A percentile compares a stretch with the other conserved stretches of the same genome.
These are phyloP conservation scores for Aporrectodea caliginosa DNA, from an alignment of 1,140 invertebrate genomes.

Conservation along the genomic window DNA sequence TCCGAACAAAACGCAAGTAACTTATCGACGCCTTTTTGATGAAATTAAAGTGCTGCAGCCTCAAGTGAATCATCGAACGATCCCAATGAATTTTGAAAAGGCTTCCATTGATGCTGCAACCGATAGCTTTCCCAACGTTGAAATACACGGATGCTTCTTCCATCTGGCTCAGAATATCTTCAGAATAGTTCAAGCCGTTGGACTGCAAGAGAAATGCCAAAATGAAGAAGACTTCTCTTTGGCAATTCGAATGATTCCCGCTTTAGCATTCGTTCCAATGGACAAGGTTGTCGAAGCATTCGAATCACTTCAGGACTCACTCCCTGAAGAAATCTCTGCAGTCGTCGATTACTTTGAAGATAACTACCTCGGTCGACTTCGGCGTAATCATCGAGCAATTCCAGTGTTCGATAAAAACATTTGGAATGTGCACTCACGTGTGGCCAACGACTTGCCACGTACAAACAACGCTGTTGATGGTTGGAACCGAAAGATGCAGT, in stretches of 20 bases:
- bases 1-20: too few relatives aligned
- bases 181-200: neutral
- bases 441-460: too few relatives aligned
- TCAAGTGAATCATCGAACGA: too few relatives aligned
- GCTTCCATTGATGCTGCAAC: neutral
- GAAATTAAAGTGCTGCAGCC: too few relatives aligned
- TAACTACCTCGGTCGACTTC: neutral
- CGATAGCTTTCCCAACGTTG: neutral
- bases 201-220: neutral
- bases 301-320: neutral
- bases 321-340: neutral
- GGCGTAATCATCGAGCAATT: too few relatives aligned
- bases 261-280: neutral
- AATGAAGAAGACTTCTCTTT: neutral
- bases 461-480: too few relatives aligned
- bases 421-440: too few relatives aligned
- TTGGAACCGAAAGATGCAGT: too few relatives aligned
- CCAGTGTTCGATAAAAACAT: too few relatives aligned
- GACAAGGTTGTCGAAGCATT: neutral
- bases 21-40: too few relatives aligned
- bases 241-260: neutral
- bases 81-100: constrained; percentile 2
- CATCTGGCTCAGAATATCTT: neutral
- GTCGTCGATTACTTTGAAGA: neutral
- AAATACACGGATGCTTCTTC: neutral